A percentile compares a stretch with the other conserved stretches of the same genome.
Evolutionary conservation across 2,888 invertebrate genomes (phyloP).

Genomic region (Trachelus iudaicus): DNA sequence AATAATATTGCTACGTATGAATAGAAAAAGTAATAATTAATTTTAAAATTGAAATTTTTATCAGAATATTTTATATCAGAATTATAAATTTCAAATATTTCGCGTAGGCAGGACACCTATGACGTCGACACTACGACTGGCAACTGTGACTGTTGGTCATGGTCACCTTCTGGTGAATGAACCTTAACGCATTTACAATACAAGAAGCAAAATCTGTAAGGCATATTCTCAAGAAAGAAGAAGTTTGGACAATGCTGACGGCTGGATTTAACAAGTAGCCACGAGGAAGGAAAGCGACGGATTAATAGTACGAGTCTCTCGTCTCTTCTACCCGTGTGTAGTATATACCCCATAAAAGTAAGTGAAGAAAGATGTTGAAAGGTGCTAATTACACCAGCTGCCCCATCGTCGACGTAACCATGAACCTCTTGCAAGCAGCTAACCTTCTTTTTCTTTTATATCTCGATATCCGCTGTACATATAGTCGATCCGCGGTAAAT

Average conservation of each 20-base stretch:
- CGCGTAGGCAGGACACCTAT: background rate
- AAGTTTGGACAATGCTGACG: background rate
- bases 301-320: conserved; percentile 4
- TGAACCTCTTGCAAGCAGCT: background rate
- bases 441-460: background rate
- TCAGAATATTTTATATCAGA: background rate
- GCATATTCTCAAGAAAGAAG: background rate
- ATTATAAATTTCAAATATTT: background rate
- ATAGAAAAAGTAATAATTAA: background rate
- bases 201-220: background rate
- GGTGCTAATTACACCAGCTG: conserved; percentile 18
- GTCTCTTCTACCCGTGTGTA: conserved; percentile 2
- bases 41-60: background rate
- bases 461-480: background rate
- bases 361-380: conserved; percentile 23
- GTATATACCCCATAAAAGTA: conserved; percentile 14
- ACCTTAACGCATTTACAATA: background rate
- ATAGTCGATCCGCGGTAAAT: background rate
- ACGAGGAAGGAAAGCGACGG: conserved; percentile 14
- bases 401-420: background rate
- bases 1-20: background rate
- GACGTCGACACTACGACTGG: background rate
- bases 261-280: conserved; percentile 15
- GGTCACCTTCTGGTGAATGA: background rate
- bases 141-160: background rate